Evolutionary conservation across 2,113 vertebrate genomes (phyloP).

Genomic region (Melanotaenia duboulayi): DNA sequence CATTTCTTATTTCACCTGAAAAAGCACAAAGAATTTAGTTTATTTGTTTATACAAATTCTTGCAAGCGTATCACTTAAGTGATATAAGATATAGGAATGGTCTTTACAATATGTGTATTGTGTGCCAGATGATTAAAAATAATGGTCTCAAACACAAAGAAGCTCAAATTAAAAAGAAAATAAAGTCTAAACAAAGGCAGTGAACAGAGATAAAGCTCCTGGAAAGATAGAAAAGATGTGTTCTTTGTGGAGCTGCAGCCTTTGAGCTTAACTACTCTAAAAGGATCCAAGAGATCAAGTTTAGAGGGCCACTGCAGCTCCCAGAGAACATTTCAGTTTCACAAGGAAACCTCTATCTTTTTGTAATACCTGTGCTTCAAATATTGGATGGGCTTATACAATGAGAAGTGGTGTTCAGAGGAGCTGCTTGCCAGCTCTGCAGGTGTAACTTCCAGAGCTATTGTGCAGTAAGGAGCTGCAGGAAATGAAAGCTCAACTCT

Average conservation of each 20-base stretch:
- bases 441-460: background rate
- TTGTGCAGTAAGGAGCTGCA: background rate
- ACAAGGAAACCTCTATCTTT: constrained; percentile 16
- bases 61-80: background rate
- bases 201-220: background rate
- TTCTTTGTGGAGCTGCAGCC: constrained; percentile 17
- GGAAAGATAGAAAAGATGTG: background rate
- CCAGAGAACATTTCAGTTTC: constrained; percentile 31
- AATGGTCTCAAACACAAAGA: background rate
- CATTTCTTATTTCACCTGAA: background rate
- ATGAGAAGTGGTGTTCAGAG: constrained; percentile 32
- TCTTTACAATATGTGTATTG: background rate
- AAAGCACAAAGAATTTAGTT: background rate
- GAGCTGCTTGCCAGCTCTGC: background rate
- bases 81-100: background rate
- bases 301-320: background rate
- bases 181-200: background rate
- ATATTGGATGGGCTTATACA: constrained; percentile 17
- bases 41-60: background rate
- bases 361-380: constrained; percentile 5
- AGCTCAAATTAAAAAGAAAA: background rate
- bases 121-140: background rate
- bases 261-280: constrained; percentile 20
- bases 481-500: constrained; percentile 42
- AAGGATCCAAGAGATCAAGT: background rate